Conservation (phyloP, 2,888 invertebrate species). For the Gastrophysa polygoni region DNA sequence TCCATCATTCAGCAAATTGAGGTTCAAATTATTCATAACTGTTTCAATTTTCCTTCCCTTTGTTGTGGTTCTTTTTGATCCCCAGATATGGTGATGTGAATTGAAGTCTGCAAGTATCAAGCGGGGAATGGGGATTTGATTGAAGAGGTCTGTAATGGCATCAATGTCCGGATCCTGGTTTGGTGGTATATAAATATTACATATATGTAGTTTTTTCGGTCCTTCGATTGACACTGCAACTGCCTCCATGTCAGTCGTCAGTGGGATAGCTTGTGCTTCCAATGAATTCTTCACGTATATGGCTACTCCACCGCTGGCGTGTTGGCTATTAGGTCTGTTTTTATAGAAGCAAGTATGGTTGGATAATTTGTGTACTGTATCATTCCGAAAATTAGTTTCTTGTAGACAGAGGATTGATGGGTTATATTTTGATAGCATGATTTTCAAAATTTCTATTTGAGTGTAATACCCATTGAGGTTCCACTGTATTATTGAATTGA, state of each 20-base stretch:
- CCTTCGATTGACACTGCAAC: slow-evolving; percentile 8
- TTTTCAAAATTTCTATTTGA: slow-evolving; percentile 14
- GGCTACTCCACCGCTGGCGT: slow-evolving; percentile 12
- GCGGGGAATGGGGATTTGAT: slow-evolving; percentile 8
- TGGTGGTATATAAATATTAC: slow-evolving; percentile 11
- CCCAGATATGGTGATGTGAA: slow-evolving; percentile 10
- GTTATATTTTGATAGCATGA: neutral
- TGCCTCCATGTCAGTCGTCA: slow-evolving; percentile 9
- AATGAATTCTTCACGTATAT: slow-evolving; percentile 4
- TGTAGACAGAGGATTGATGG: slow-evolving; percentile 10
- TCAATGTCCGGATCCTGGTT: slow-evolving; percentile 10
- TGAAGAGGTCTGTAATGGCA: slow-evolving; percentile 1
- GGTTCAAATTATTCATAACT: neutral
- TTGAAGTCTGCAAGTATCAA: slow-evolving; percentile 7
- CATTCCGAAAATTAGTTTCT: slow-evolving; percentile 4
- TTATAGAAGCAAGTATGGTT: neutral
- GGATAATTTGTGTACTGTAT: neutral
- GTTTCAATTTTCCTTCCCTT: slow-evolving; percentile 7
- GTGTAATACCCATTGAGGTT: slow-evolving; percentile 16
- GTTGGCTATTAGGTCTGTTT: neutral
- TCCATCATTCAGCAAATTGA: slow-evolving; percentile 9
- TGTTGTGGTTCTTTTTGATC: slow-evolving; percentile 9
- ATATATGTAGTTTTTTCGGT: slow-evolving; percentile 3
- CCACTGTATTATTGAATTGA: slow-evolving; percentile 15
- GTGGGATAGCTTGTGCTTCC: slow-evolving; percentile 3